Evolutionary conservation across 2,797 vertebrate genomes (phyloP).

Genomic region (Leucoraja ocellata): DNA sequence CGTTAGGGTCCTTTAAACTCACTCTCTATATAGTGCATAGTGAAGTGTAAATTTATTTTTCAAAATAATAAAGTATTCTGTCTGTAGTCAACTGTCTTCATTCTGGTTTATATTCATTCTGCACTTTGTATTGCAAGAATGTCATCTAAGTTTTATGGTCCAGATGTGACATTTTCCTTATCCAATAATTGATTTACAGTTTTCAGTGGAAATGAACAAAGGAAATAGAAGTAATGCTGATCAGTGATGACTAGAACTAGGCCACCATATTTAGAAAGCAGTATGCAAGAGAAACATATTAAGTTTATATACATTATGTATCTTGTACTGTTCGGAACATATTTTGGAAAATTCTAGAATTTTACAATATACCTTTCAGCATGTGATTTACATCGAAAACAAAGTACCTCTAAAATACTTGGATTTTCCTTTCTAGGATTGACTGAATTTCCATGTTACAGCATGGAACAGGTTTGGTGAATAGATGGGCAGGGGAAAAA

Average conservation of each 20-base stretch:
- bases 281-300: not conserved
- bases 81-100: not conserved
- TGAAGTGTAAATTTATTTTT: not conserved
- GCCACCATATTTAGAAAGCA: not conserved
- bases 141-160: not conserved
- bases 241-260: not conserved
- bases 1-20: not conserved
- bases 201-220: not conserved
- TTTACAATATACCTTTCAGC: not conserved
- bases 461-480: not conserved
- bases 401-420: not conserved
- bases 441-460: not conserved
- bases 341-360: not conserved
- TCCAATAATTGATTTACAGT: not conserved
- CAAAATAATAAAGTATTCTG: not conserved
- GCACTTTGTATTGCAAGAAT: not conserved
- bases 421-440: not conserved
- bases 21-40: not conserved
- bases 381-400: not conserved
- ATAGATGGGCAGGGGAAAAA: not conserved
- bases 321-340: not conserved
- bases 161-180: not conserved
- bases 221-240: not conserved
- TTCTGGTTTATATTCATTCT: not conserved
- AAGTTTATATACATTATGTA: not conserved